phyloP scores from a whole-genome alignment of 2,888 invertebrate genomes.

The Cremastinae sp. region DNA sequence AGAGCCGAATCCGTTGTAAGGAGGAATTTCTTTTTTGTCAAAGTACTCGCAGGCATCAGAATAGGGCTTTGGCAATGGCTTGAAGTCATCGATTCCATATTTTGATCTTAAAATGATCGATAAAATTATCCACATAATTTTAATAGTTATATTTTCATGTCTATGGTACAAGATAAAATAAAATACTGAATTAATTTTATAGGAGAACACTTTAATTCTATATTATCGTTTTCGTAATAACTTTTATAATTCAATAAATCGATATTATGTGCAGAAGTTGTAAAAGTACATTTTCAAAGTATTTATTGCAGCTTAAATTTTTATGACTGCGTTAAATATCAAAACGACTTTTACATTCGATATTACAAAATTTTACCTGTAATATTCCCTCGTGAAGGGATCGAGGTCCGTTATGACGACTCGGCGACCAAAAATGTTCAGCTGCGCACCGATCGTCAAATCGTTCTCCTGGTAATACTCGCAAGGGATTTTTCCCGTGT shows the following conservation, averaged over 20 bases:
- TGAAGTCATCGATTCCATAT: slow-evolving; percentile 84
- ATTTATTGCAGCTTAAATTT: no score
- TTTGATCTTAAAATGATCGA: slow-evolving; percentile 66
- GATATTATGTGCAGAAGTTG: no score
- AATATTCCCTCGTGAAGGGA: slow-evolving; percentile 92
- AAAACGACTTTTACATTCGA: no score
- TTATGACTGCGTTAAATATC: no score
- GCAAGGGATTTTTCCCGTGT: slow-evolving; percentile 80
- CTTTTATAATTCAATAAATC: no score
- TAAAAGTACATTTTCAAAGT: no score
- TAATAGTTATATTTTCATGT: no score
- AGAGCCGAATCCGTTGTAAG: slow-evolving; percentile 95
- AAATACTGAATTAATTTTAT: no score
- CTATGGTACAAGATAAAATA: no score
- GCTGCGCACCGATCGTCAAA: slow-evolving; percentile 89
- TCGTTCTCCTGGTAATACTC: slow-evolving; percentile 87
- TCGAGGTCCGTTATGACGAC: slow-evolving; percentile 92
- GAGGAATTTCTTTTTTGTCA: slow-evolving; percentile 82
- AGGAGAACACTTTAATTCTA: no score
- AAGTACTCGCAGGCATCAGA: slow-evolving; percentile 68
- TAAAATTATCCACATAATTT: neutral
- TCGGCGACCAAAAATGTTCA: slow-evolving; percentile 91
- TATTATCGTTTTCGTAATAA: no score
- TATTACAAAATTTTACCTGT: slow-evolving; percentile 81
- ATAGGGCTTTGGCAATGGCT: slow-evolving; percentile 80